Evolutionary conservation across 2,113 vertebrate species (phyloP).

Genomic region (Phyllopteryx taeniolatus): DNA sequence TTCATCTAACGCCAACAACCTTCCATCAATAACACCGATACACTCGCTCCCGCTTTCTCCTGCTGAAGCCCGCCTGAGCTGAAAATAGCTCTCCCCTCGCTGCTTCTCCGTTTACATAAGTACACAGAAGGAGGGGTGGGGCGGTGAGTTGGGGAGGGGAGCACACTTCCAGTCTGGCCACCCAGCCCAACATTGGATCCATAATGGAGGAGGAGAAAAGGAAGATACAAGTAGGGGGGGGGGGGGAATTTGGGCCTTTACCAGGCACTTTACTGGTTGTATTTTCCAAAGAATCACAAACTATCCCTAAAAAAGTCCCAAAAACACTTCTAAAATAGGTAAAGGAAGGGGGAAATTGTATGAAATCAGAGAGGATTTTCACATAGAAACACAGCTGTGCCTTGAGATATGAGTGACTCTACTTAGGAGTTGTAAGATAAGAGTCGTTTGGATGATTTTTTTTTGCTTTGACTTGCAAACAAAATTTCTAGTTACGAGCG

Average conservation of each 20-base stretch:
- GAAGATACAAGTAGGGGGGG: neutral
- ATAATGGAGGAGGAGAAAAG: constrained; percentile 38
- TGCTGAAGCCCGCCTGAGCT: constrained; percentile 68
- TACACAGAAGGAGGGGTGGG: constrained; percentile 30
- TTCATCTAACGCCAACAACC: constrained; percentile 58
- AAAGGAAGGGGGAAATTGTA: neutral
- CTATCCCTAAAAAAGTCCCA: neutral
- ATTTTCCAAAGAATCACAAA: neutral
- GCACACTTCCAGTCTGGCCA: constrained; percentile 74
- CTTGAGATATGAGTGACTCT: neutral
- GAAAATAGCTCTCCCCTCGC: constrained; percentile 74
- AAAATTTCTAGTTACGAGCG: no score
- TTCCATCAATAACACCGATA: constrained; percentile 63
- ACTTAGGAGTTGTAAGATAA: neutral
- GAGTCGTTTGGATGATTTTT: neutral
- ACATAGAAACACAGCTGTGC: neutral
- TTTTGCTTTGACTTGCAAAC: no score
- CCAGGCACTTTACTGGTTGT: neutral
- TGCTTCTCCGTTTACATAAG: constrained; percentile 78
- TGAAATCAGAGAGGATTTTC: neutral
- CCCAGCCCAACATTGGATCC: constrained; percentile 70
- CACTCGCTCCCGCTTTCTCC: constrained; percentile 67
- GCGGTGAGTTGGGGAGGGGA: constrained; percentile 46
- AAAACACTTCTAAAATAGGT: no score
- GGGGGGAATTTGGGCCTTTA: neutral